A percentile compares a stretch with the other conserved stretches of the same genome.
These are phyloP conservation scores for Grus americana DNA, from an alignment of 2,113 vertebrate genomes.

Conservation along the genomic window DNA sequence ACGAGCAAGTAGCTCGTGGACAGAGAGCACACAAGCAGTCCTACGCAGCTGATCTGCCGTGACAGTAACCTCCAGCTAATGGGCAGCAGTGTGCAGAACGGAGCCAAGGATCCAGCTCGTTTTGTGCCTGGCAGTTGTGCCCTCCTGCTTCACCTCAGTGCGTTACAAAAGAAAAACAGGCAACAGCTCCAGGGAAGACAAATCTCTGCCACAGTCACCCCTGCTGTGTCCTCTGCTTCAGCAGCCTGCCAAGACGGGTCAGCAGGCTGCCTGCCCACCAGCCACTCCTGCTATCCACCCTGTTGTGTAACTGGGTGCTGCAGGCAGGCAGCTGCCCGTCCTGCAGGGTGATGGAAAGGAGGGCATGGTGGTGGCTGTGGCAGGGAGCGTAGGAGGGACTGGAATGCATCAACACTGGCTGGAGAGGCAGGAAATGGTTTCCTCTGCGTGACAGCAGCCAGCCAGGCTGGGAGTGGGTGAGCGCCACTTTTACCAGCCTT, in stretches of 20 bases:
- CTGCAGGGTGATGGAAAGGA: background rate
- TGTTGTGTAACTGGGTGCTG: background rate
- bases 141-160: background rate
- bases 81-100: background rate
- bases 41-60: fast-evolving
- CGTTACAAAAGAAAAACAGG: background rate
- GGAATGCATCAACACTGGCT: background rate
- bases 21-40: background rate
- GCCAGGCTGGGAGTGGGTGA: background rate
- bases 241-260: background rate
- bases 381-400: background rate
- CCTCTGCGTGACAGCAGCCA: background rate
- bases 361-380: background rate
- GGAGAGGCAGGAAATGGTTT: background rate
- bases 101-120: background rate
- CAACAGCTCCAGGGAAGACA: background rate
- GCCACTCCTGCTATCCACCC: background rate
- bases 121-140: background rate
- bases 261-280: background rate
- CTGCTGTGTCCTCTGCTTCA: background rate
- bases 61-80: background rate
- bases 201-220: background rate
- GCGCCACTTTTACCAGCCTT: background rate
- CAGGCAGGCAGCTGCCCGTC: background rate
- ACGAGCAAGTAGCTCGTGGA: background rate